phyloP scores from a whole-genome alignment of 1,140 invertebrate species.

The Hyles vespertilio region DNA sequence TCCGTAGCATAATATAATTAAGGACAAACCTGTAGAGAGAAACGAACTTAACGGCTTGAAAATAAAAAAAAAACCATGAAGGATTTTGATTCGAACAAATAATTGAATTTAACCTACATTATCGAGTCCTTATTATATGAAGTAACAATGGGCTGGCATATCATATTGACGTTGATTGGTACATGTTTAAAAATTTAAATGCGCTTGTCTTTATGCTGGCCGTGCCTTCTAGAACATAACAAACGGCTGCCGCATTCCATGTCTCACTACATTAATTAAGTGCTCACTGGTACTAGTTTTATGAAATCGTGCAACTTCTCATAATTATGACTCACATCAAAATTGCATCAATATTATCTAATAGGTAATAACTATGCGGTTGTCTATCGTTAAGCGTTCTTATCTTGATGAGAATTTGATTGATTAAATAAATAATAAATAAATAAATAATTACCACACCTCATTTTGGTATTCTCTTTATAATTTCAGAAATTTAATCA shows the following conservation, averaged over 20 bases:
- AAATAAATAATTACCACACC: too few relatives aligned
- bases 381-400: too few relatives aligned
- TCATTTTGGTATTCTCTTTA: too few relatives aligned
- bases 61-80: too few relatives aligned
- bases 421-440: too few relatives aligned
- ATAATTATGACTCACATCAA: neutral
- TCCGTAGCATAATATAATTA: too few relatives aligned
- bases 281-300: slow-evolving; percentile 11
- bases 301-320: neutral
- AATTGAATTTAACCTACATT: slow-evolving; percentile 32
- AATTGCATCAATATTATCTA: too few relatives aligned
- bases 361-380: too few relatives aligned
- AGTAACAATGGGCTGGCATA: slow-evolving; percentile 21
- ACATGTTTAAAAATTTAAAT: slow-evolving; percentile 59
- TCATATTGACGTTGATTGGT: slow-evolving; percentile 41
- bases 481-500: too few relatives aligned
- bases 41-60: too few relatives aligned
- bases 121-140: slow-evolving; percentile 17
- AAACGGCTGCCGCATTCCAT: slow-evolving; percentile 63
- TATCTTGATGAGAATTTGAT: too few relatives aligned
- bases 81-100: neutral
- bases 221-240: slow-evolving; percentile 46
- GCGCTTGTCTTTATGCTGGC: slow-evolving; percentile 44
- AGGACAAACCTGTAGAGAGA: too few relatives aligned
- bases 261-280: slow-evolving; percentile 37